Evolutionary conservation across 2,797 vertebrate species (phyloP), one percentile per base, ranked within the genome.

Genomic region (Epinephelus coioides): DNA sequence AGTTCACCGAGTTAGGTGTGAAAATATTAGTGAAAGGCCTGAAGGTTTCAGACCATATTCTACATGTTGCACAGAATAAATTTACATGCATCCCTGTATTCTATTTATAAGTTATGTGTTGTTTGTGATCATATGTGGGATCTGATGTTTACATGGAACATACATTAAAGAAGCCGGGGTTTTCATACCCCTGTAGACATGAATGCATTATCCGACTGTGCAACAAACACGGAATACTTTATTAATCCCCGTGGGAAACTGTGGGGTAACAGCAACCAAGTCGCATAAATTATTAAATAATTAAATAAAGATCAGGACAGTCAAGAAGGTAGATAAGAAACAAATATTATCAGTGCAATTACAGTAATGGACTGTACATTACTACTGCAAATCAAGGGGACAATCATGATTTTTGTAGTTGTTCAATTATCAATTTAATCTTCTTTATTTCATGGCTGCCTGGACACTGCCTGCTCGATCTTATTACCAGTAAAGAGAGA

Each of bases 371-470:
- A 25, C 25, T 34, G 6, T 34, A 34, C 7, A 34, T 51, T 17
- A 11, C 4, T 17, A 30, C 5, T n/a, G 34, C 11, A 21, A 65
- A n/a, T 67, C 25, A 47, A 47, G 50, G 49, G 27, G 0, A 40
- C 63, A 25, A 40, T 66, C 6, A 2, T 7, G 6, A 34, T 34
- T 7, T 25, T 13, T 59, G 21, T 72, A 30, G 23, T 38, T 21
- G 19, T 64, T n/a, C 25, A 27, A 27, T 64, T 17, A 65, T 40
- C 17, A 60, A 47, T 1, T 40, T 0, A 18, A 38, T 74, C 43
- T 50, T 44, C 13, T 54, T 63, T 34, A 56, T 30, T 66, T 56
- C 4, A 76, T 23, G 44, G 25, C 76, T 49, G 18, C 53, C 40
- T 73, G 30, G 50, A 54, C 15, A 55, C 25, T 50, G 30, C 62